Base-by-base conservation (phyloP, 2,113 vertebrate species). In the Marmota monax region DNA sequence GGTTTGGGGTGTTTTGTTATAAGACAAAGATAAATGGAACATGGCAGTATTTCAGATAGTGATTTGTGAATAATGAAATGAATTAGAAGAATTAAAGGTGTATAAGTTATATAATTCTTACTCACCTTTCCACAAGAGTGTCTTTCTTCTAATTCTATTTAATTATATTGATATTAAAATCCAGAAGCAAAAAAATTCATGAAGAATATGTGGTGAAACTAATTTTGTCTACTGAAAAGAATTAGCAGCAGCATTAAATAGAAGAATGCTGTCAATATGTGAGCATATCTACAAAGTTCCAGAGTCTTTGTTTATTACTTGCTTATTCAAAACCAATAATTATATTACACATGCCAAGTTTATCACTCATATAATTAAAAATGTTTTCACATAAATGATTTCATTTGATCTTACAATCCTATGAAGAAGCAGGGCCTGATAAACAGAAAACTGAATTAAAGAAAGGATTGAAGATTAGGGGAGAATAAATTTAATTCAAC, bases 321-420 rank as follows among this genome's bases (percentile, higher is more conserved):
- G 80, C 13, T n/a, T 92, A 94, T 58, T 78, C 61, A 77, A 87
- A 88, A 88, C 77, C 85, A 65, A 63, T 74, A 67, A 92, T 34
- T 82, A 45, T 37, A 83, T 27, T 39, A 56, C 13, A 92, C 87
- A 79, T 84, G 58, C 27, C 79, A 92, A 69, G 45, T 56, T 83
- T 83, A 74, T 58, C 37, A 92, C 77, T 87, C 90, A 92, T 84
- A 83, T 8, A 94, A 56, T 95, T 91, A 85, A 25, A 78, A 78
- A 17, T 88, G 17, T 13, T 96, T 96, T 73, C 25, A 88, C 16
- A 4, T 53, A 76, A 23, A 88, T 34, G 22, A 94, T 88, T 95
- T 96, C 25, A 96, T 65, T 92, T 92, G 34, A 77, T 69, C 72
- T 85, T 90, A 92, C 77, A 84, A 95, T 69, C n/a, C 73, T 82